Evolutionary conservation across 35 echinoderm and acorn worm genomes (phyloP).

Genomic region (Apostichopus japonicus): DNA sequence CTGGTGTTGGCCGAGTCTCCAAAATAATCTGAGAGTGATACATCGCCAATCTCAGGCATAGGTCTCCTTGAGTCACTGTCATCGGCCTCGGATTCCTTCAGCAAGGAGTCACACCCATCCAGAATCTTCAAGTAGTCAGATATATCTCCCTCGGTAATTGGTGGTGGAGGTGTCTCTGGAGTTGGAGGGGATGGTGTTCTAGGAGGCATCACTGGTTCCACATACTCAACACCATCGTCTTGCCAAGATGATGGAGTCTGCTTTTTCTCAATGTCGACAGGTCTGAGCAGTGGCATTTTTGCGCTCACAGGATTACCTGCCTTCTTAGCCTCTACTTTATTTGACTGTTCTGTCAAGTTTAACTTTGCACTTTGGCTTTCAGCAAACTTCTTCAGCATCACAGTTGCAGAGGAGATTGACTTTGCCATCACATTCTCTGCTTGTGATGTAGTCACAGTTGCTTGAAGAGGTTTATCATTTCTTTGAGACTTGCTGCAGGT

Average conservation of each 20-base stretch:
- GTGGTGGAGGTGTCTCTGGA: constrained; percentile 52
- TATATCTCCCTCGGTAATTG: constrained; percentile 70
- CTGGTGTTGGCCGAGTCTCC: constrained; percentile 64
- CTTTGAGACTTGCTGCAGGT: constrained; percentile 41
- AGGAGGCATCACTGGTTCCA: constrained; percentile 42
- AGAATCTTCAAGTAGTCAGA: constrained; percentile 69
- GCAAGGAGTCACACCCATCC: constrained; percentile 46
- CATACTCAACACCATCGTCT: constrained; percentile 16
- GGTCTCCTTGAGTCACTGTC: background rate
- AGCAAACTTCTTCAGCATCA: constrained; percentile 47
- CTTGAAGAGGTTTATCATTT: background rate
- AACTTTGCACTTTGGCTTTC: constrained; percentile 7
- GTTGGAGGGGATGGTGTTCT: constrained; percentile 50
- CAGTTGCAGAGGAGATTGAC: background rate
- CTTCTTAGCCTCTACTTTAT: background rate
- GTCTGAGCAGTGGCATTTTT: too few relatives aligned
- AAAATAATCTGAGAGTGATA: constrained; percentile 69
- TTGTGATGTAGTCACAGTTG: background rate
- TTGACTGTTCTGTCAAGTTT: background rate
- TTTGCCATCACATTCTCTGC: background rate
- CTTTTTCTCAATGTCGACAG: background rate
- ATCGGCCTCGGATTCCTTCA: background rate
- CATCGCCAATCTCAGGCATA: constrained; percentile 18
- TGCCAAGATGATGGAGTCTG: background rate
- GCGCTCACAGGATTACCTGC: background rate